Evolutionary conservation across 1,140 invertebrate genomes (phyloP), one percentile per base, ranked within the genome.

Genomic region (Solenopsis invicta): DNA sequence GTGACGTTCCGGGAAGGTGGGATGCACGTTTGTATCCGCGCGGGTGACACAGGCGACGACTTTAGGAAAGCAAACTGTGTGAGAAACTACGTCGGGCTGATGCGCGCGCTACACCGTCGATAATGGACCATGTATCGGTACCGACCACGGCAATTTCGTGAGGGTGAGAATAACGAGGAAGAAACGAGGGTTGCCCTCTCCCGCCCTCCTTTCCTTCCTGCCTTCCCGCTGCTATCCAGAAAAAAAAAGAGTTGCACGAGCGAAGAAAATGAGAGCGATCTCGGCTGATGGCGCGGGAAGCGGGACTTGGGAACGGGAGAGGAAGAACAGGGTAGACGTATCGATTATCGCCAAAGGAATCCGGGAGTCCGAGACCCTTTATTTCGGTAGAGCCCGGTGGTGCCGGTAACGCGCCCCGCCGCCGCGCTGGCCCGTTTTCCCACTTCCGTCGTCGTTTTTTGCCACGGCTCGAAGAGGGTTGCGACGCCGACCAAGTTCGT

Each of bases 31-130:
- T 87, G 81, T 82, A 80, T 87, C 85, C 67, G 48, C 74, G 48
- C 54, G 61, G 86, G 48, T 90, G 92, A 93, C 92, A 93, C 90
- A 76, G 86, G 91, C 92, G 72, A 52, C 54, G 90, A 93, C 90
- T 87, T 72, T 86, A 81, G 82, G 56, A 12, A 34, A 54, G 59
- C 24, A 64, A 66, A 88, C 89, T 18, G 66, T 50, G 87, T 90
- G 90, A 89, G 89, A 90, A 91, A 92, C 88, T 87, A 91, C 88
- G 59, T 84, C 69, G 82, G 71, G 78, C 89, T 62, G 61, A 50
- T 41, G 74, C 50, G 0, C 37, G 0, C 1, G 56, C 72, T 74
- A 87, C 92, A 80, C 93, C 71, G 93, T 93, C 93, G 93, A 92
- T 94, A 94, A 93, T 88, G 67, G 71, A 87, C 72, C 86, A 41